These are phyloP conservation scores for Scelioninae gen. 1 DNA, from an alignment of 2,888 invertebrate species.

Conservation along the genomic window DNA sequence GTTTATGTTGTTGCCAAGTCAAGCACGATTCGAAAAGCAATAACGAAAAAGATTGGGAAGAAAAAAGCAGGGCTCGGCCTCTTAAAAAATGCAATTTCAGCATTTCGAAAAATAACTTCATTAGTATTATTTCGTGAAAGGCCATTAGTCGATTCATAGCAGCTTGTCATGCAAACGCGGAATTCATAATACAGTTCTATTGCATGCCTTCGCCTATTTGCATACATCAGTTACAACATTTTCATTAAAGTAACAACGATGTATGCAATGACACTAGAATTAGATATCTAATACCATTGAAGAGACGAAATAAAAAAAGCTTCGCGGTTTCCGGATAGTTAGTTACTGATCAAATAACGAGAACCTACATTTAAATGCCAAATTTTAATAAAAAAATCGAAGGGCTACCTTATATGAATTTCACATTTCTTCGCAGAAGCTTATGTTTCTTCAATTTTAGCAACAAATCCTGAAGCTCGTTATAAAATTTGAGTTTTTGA, in stretches of 20 bases:
- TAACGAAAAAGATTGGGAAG: background rate
- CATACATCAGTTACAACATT: conserved; percentile 67
- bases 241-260: conserved; percentile 60
- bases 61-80: background rate
- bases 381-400: background rate
- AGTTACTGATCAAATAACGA: background rate
- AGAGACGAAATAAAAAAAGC: conserved; percentile 47
- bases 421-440: conserved; percentile 2
- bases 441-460: conserved; percentile 31
- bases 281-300: conserved; percentile 50
- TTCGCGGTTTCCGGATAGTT: conserved; percentile 1
- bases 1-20: conserved; percentile 9
- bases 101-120: conserved; percentile 65
- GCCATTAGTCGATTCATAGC: conserved; percentile 62
- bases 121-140: conserved; percentile 64
- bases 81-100: conserved; percentile 40
- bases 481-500: conserved; percentile 39
- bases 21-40: conserved; percentile 19
- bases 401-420: background rate
- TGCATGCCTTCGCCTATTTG: conserved; percentile 63
- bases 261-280: conserved; percentile 60
- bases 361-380: background rate
- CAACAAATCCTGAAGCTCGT: conserved; percentile 21
- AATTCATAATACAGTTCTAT: conserved; percentile 65
- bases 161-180: conserved; percentile 70